Conservation (phyloP, 92 coral and sea anemone genomes). For the Parazoanthus atlanticus region DNA sequence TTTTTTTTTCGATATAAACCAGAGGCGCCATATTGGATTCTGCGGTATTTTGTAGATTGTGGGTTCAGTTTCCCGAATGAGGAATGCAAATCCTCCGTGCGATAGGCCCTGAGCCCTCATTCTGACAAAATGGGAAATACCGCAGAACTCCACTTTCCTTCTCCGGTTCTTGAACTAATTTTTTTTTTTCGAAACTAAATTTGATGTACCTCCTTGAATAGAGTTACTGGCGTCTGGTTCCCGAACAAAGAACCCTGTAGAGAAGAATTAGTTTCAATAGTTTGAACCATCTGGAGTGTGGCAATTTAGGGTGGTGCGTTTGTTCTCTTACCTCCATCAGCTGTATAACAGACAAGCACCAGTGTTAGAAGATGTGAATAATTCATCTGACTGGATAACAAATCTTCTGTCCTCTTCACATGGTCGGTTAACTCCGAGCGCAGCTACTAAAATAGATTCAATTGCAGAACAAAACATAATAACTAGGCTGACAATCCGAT, state of each 20-base stretch:
- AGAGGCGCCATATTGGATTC: too few relatives aligned
- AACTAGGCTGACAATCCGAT: background rate
- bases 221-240: background rate
- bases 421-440: constrained; percentile 17
- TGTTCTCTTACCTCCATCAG: constrained; percentile 37
- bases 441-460: background rate
- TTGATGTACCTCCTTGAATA: background rate
- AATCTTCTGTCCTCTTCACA: constrained; percentile 28
- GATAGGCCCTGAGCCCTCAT: too few relatives aligned
- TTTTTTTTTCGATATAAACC: too few relatives aligned
- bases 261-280: background rate
- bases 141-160: background rate
- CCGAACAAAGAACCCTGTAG: background rate
- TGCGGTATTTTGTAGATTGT: too few relatives aligned
- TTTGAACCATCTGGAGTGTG: background rate
- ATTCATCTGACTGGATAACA: constrained; percentile 26
- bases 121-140: background rate
- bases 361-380: constrained; percentile 14
- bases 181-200: too few relatives aligned
- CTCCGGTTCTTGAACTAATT: too few relatives aligned
- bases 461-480: background rate
- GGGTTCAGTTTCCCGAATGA: too few relatives aligned
- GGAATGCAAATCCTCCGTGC: too few relatives aligned
- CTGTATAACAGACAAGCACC: constrained; percentile 35
- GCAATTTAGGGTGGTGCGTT: background rate